These are phyloP conservation scores for Drosophila limbata DNA, from an alignment of 2,888 invertebrate genomes.

Conservation along the genomic window DNA sequence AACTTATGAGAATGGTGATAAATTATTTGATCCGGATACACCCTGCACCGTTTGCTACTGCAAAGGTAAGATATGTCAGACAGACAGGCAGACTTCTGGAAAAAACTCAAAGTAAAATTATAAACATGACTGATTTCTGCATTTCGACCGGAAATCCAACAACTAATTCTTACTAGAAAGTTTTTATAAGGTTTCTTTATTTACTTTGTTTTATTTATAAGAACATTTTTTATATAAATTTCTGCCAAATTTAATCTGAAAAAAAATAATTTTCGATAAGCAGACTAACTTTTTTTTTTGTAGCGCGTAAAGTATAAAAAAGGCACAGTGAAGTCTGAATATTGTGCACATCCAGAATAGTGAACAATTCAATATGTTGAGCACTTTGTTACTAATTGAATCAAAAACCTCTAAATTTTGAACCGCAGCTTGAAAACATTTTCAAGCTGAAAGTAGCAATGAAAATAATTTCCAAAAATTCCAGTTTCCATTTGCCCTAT, in stretches of 20 bases:
- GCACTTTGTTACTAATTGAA: no score
- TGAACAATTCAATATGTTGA: no score
- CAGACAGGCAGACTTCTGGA: background rate
- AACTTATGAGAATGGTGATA: conserved; percentile 91
- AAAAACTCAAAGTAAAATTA: background rate
- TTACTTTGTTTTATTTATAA: background rate
- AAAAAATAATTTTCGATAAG: background rate
- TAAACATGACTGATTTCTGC: background rate
- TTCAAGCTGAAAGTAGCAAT: background rate
- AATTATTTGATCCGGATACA: conserved; percentile 89
- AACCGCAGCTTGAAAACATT: no score
- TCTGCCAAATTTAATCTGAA: background rate
- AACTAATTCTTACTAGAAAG: no score
- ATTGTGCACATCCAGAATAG: no score
- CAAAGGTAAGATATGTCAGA: conserved; percentile 85
- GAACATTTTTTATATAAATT: background rate
- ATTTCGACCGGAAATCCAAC: no score
- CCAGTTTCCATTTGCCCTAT: no score
- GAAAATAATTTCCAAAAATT: background rate
- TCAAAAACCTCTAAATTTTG: no score
- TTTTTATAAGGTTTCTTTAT: no score
- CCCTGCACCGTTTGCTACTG: conserved; percentile 93
- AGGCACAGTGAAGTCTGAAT: no score
- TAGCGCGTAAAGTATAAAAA: no score
- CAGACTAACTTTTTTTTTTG: no score